Evolutionary conservation across 92 coral and sea anemone species (phyloP).

Genomic region (Chrysogorgia sp.): DNA sequence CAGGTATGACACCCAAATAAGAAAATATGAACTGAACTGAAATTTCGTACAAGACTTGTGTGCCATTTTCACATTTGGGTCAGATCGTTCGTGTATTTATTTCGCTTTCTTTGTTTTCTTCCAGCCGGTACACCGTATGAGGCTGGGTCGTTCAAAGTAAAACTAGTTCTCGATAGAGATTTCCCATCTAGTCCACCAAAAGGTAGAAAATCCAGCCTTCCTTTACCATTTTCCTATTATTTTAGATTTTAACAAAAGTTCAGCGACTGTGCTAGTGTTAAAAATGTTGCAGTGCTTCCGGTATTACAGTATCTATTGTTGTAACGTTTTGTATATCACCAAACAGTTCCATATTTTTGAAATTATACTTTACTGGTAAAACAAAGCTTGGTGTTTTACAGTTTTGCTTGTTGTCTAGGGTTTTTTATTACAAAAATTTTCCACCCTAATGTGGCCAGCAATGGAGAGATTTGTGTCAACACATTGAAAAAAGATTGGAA

Average conservation of each 20-base stretch:
- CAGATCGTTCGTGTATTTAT: too few relatives aligned
- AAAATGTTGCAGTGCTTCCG: neutral
- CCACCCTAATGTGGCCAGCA: conserved; percentile 98
- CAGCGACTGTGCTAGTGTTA: conserved; percentile 2
- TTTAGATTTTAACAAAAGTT: neutral
- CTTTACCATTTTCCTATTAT: neutral
- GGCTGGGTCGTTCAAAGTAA: conserved; percentile 90
- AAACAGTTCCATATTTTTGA: neutral
- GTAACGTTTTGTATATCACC: neutral
- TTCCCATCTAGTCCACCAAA: conserved; percentile 97
- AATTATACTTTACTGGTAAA: too few relatives aligned
- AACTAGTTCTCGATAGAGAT: conserved; percentile 91
- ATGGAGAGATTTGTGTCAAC: conserved; percentile 99
- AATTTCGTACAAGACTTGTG: neutral
- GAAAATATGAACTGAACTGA: neutral
- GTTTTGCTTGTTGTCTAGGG: conserved; percentile 59
- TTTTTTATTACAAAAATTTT: conserved; percentile 93
- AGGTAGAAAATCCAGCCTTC: conserved; percentile 77
- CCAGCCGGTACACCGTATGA: conserved; percentile 99
- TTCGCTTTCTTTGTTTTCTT: conserved; percentile 2
- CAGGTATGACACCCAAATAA: conserved; percentile 74
- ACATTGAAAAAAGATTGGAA: conserved; percentile 99
- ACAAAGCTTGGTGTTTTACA: too few relatives aligned
- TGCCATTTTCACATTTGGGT: neutral
- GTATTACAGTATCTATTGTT: neutral